Conservation (phyloP, 37 sponge, comb jelly and placozoan genomes). For the Chondrosia reniformis region DNA sequence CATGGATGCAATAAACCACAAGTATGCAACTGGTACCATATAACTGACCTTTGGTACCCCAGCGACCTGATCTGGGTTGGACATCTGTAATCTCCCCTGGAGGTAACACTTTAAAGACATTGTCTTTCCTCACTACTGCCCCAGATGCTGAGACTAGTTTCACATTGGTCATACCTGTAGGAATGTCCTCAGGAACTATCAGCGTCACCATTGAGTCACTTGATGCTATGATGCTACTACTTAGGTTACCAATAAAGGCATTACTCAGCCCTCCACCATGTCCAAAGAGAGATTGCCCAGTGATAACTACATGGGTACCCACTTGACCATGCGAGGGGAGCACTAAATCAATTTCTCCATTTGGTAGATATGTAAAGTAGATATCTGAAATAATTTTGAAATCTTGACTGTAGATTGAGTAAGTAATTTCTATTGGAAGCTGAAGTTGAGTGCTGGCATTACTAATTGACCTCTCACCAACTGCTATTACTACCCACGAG, state of each 20-base stretch:
- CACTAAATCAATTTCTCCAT: conserved; percentile 43
- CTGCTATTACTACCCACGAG: neutral
- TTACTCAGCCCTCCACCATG: conserved; percentile 24
- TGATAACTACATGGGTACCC: conserved; percentile 49
- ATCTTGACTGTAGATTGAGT: neutral
- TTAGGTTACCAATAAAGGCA: conserved; percentile 1
- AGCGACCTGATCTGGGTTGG: conserved; percentile 25
- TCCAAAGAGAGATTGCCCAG: conserved; percentile 47
- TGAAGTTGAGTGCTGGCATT: neutral
- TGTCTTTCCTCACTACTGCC: conserved; percentile 28
- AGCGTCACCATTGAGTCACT: conserved; percentile 21
- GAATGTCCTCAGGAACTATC: neutral
- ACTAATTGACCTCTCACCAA: neutral
- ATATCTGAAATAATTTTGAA: neutral
- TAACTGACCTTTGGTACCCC: conserved; percentile 71
- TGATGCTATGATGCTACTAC: conserved; percentile 1
- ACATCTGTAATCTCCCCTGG: conserved; percentile 31
- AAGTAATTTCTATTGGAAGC: neutral
- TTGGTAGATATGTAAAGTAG: too few relatives aligned
- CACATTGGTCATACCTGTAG: conserved; percentile 21
- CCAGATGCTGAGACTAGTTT: conserved; percentile 34
- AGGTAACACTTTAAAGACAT: conserved; percentile 45
- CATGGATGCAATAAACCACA: neutral
- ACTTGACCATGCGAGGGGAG: conserved; percentile 42
- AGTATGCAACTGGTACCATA: neutral